These are phyloP conservation scores for Pygoscelis antarcticus DNA, from an alignment of 2,113 vertebrate species.

Conservation along the genomic window DNA sequence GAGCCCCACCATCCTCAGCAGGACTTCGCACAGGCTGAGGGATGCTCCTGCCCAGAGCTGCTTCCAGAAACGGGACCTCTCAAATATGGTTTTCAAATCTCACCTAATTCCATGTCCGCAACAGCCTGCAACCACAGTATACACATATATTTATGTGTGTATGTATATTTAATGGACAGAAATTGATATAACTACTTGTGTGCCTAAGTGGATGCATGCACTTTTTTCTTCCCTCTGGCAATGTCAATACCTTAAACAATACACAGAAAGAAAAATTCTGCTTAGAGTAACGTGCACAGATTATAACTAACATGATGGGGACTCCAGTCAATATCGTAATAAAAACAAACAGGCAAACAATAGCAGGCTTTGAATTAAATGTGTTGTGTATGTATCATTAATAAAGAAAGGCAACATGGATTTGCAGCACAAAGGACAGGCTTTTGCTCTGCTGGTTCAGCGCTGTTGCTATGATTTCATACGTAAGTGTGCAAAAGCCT, in stretches of 20 bases:
- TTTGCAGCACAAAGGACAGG: background rate
- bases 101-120: background rate
- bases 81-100: background rate
- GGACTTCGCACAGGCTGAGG: background rate
- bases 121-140: background rate
- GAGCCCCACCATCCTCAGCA: background rate
- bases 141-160: rapidly evolving
- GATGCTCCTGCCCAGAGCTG: background rate
- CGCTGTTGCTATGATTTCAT: background rate
- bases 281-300: background rate
- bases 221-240: constrained; percentile 18
- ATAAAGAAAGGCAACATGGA: background rate
- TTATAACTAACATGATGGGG: background rate
- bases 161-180: background rate
- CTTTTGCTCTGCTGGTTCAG: background rate
- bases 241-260: constrained; percentile 16
- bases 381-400: background rate
- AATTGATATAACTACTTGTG: background rate
- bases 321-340: background rate
- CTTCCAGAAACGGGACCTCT: background rate
- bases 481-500: background rate
- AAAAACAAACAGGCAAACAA: background rate
- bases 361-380: background rate
- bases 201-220: background rate
- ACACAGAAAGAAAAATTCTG: background rate